Evolutionary conservation across 2,888 invertebrate genomes (phyloP).

Genomic region (Autographa pulchrina): DNA sequence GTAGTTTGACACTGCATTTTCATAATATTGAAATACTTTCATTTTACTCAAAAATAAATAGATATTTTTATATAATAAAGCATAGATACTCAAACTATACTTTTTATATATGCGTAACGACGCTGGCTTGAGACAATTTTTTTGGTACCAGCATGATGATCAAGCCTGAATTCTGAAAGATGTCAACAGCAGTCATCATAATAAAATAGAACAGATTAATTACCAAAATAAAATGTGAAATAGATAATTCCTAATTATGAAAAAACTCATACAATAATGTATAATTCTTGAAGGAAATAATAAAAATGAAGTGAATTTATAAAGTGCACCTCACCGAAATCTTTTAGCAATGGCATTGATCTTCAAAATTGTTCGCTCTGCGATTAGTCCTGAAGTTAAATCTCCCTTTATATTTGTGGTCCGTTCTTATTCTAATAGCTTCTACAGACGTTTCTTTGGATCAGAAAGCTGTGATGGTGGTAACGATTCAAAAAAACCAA

Average conservation of each 20-base stretch:
- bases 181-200: background rate
- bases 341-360: slow-evolving; percentile 25
- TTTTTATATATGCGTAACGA: background rate
- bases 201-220: background rate
- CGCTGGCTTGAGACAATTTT: slow-evolving; percentile 2
- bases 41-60: too few relatives aligned
- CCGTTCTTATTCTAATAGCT: background rate
- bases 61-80: too few relatives aligned
- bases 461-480: background rate
- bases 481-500: background rate
- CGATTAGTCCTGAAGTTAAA: background rate
- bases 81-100: background rate
- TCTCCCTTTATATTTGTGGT: background rate
- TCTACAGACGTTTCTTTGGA: background rate
- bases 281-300: background rate
- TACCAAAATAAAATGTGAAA: slow-evolving; percentile 12
- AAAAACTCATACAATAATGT: slow-evolving; percentile 3
- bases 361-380: slow-evolving; percentile 3
- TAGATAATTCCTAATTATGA: background rate
- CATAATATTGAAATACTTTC: too few relatives aligned
- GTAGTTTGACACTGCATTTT: too few relatives aligned
- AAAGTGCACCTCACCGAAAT: background rate
- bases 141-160: background rate
- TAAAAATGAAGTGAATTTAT: slow-evolving; percentile 9
- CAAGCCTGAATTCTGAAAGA: background rate